Evolutionary conservation across 2,888 invertebrate species (phyloP), one percentile per base, ranked within the genome.

Genomic region (Psylliodes chrysocephalus): DNA sequence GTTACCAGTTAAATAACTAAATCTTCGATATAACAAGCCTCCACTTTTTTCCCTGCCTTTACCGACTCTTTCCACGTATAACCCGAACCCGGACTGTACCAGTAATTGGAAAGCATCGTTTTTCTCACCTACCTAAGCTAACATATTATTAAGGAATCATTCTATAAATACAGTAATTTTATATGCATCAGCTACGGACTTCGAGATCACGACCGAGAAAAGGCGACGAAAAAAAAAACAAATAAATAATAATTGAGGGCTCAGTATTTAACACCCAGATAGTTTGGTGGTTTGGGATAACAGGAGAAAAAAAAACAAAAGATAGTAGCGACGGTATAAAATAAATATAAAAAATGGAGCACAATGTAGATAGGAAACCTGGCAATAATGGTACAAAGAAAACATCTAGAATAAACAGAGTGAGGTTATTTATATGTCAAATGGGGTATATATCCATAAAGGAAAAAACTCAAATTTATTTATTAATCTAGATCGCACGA

Each of bases 111-210:
- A 64, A 62, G 66, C 64, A 64, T 66, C 69, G 71, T 69, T 73
- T 73, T 73, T 72, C 72, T 72, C 72, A 72, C 73, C 72, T 73
- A 67, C 67, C 65, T 69, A 62, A 54, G 60, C 60, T 63, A 73
- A 70, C 73, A 77, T 75, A 71, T 76, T 64, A 78, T 78, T 78
- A 77, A 71, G 57, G 66, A 67, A 66, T 71, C 73, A 70, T 64
- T 69, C 64, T 71, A 71, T 73, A 72, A 73, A 73, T 69, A 73
- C 71, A 71, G 72, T 71, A 71, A 73, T 73, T 71, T 73, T 57
- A 55, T 66, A 68, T 62, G 62, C 68, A 60, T 51, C 65, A 63
- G 44, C 62, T 49, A 38, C 60, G 54, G 52, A 56, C 40, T 60
- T 18, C 52, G 64, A 52, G 60, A 66, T 66, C 66, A 63, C 66